These are phyloP conservation scores for Streblospio benedicti DNA, from an alignment of 1,140 invertebrate genomes.

Conservation along the genomic window DNA sequence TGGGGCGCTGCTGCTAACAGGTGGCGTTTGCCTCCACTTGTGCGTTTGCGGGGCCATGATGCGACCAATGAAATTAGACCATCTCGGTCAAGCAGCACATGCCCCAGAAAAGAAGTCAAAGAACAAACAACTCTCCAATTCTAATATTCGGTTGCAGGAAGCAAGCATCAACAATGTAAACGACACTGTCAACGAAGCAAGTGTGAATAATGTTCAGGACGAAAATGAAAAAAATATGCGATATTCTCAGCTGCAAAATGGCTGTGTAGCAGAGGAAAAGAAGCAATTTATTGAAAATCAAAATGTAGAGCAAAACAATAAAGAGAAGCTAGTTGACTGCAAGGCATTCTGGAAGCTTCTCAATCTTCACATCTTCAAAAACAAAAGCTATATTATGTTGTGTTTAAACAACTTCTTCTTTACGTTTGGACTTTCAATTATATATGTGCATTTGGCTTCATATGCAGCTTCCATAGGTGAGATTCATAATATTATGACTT, in stretches of 20 bases:
- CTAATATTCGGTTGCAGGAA: not conserved
- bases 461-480: too few relatives aligned
- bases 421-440: slow-evolving; percentile 23
- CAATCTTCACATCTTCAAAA: slow-evolving; percentile 21
- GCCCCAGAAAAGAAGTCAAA: too few relatives aligned
- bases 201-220: not conserved
- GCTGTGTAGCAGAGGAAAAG: too few relatives aligned
- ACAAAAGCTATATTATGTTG: slow-evolving; percentile 18
- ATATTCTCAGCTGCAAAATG: too few relatives aligned
- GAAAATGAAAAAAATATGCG: too few relatives aligned
- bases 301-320: too few relatives aligned
- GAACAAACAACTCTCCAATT: too few relatives aligned
- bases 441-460: slow-evolving; percentile 22
- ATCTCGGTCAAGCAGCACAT: too few relatives aligned
- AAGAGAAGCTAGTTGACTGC: too few relatives aligned
- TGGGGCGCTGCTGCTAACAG: slow-evolving; percentile 49
- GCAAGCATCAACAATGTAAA: not conserved
- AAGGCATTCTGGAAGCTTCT: slow-evolving; percentile 3
- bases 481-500: too few relatives aligned
- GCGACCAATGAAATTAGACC: not conserved
- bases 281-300: too few relatives aligned
- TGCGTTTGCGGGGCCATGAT: slow-evolving; percentile 21
- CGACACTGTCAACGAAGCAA: slow-evolving; percentile 1
- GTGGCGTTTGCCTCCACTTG: slow-evolving; percentile 21
- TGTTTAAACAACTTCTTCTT: slow-evolving; percentile 22